These are phyloP conservation scores for Dryobotodes eremita DNA, from an alignment of 2,888 invertebrate species.

Conservation along the genomic window DNA sequence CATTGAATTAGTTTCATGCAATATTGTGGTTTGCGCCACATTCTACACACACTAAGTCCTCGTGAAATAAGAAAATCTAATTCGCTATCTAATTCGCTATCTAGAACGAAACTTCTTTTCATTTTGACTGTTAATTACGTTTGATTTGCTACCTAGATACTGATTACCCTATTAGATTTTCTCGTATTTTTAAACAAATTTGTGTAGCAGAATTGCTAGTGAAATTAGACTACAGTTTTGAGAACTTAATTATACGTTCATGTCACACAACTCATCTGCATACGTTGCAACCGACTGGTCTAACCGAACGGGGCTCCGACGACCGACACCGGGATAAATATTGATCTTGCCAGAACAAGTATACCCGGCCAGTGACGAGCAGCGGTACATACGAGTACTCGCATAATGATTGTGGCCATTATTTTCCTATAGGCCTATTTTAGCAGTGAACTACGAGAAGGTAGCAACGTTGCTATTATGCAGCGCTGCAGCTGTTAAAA, in stretches of 20 bases:
- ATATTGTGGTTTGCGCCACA: conserved; percentile 6
- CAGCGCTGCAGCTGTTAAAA: neutral
- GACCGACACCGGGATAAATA: conserved; percentile 43
- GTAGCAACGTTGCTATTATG: neutral
- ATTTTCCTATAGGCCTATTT: neutral
- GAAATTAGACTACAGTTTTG: conserved; percentile 9
- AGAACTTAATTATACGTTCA: conserved; percentile 24
- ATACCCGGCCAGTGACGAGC: conserved; percentile 12
- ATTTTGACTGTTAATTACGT: conserved; percentile 3
- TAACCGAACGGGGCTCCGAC: conserved; percentile 19
- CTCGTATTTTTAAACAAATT: neutral
- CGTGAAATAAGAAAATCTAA: neutral
- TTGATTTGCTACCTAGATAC: neutral
- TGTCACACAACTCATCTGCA: conserved; percentile 49
- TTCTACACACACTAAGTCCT: conserved; percentile 14
- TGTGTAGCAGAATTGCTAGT: neutral
- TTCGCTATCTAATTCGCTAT: neutral
- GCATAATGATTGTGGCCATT: conserved; percentile 14
- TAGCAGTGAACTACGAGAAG: neutral
- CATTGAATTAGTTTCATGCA: conserved; percentile 22
- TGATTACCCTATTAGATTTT: neutral
- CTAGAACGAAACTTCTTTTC: neutral
- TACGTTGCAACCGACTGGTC: conserved; percentile 34
- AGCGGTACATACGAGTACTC: conserved; percentile 5
- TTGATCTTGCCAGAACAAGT: conserved; percentile 45